A percentile compares a stretch with the other conserved stretches of the same genome.
phyloP scores from a whole-genome alignment of 53 echinoderm and acorn worm species.

The Henricia sp. region DNA sequence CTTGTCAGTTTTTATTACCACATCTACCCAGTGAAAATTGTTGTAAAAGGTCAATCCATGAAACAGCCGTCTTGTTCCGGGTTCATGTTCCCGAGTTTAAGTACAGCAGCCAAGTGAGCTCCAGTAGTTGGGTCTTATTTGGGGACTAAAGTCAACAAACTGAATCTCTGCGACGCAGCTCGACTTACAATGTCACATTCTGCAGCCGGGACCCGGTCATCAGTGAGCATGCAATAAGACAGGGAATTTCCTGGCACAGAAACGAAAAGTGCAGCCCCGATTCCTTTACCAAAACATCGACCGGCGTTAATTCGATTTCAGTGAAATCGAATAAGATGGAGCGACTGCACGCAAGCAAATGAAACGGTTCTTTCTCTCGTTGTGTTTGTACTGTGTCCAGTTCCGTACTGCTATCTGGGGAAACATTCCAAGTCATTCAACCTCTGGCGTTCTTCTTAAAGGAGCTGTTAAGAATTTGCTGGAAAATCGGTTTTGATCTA shows the following conservation, averaged over 20 bases:
- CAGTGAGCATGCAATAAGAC: background rate
- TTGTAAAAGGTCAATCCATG: background rate
- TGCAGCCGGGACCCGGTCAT: background rate
- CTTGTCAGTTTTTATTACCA: background rate
- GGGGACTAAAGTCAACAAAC: constrained; percentile 47
- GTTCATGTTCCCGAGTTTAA: constrained; percentile 37
- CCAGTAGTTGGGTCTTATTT: constrained; percentile 31
- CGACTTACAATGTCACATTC: constrained; percentile 37
- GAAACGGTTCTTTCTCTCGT: background rate
- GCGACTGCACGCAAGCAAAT: constrained; percentile 13
- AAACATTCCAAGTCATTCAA: constrained; percentile 2
- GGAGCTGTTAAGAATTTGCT: no score
- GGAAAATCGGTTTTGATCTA: no score
- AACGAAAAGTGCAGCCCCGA: constrained; percentile 30
- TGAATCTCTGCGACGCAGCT: background rate
- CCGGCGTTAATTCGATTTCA: constrained; percentile 33
- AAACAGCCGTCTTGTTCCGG: background rate
- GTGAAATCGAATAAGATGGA: constrained; percentile 40
- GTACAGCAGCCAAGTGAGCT: constrained; percentile 25
- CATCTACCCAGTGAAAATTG: background rate
- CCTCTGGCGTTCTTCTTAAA: no score
- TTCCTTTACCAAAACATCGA: constrained; percentile 49
- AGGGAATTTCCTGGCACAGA: constrained; percentile 22
- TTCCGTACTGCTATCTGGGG: no score
- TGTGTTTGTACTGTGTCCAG: background rate